Percentiles rank a stretch among this genome's conserved stretches.
Conservation (phyloP, 2,888 invertebrate genomes). For the Drosophila monieri region DNA sequence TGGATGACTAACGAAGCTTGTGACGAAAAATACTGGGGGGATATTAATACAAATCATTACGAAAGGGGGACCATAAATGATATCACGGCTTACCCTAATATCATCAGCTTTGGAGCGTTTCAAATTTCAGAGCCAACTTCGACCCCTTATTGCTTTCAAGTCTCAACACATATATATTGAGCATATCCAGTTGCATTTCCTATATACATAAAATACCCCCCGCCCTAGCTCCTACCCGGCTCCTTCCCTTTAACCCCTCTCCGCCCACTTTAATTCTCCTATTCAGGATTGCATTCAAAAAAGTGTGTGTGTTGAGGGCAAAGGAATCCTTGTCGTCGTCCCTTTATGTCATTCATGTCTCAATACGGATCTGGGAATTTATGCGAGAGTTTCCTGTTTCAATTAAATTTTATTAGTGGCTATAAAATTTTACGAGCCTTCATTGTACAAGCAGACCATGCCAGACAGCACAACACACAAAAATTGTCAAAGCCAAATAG, state of each 20-base stretch:
- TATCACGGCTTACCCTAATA: conserved; percentile 43
- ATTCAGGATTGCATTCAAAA: conserved; percentile 26
- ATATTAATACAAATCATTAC: background rate
- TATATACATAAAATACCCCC: conserved; percentile 66
- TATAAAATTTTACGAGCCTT: conserved; percentile 75
- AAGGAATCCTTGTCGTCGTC: conserved; percentile 29
- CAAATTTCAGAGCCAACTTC: conserved; percentile 30
- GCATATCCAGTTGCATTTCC: conserved; percentile 74
- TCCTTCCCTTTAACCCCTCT: too few species aligned
- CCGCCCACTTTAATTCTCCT: conserved; percentile 6
- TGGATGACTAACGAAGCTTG: conserved; percentile 21
- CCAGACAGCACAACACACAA: conserved; percentile 24
- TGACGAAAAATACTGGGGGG: background rate
- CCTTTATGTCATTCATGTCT: conserved; percentile 46
- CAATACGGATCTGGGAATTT: conserved; percentile 61
- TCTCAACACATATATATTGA: conserved; percentile 44
- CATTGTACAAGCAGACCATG: conserved; percentile 49
- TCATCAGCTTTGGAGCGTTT: conserved; percentile 42
- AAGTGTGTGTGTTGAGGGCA: background rate
- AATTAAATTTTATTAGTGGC: conserved; percentile 75
- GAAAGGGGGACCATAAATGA: conserved; percentile 33
- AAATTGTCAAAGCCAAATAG: conserved; percentile 65
- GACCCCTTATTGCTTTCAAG: conserved; percentile 14
- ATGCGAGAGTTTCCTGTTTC: conserved; percentile 78
- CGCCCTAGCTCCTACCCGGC: background rate